Percentiles rank a stretch among this genome's conserved stretches.
phyloP scores from a whole-genome alignment of 2,888 invertebrate species.

The Yponomeuta sedellus region DNA sequence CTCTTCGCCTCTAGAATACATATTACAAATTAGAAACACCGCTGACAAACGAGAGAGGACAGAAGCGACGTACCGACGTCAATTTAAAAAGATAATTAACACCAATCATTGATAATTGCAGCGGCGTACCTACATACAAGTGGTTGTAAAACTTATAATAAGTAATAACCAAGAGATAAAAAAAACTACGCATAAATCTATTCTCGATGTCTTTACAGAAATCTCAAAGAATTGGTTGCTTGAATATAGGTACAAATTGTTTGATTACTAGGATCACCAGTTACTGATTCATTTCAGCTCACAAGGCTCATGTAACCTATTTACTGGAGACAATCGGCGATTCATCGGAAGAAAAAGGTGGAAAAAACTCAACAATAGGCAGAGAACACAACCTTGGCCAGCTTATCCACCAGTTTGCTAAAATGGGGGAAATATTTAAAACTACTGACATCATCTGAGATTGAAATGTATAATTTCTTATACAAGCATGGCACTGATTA shows the following conservation, averaged over 20 bases:
- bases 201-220: not conserved
- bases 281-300: constrained; percentile 11
- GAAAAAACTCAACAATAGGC: constrained; percentile 21
- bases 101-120: constrained; percentile 23
- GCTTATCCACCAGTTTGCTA: constrained; percentile 5
- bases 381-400: constrained; percentile 15
- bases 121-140: constrained; percentile 8
- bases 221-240: not conserved
- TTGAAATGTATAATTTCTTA: not conserved
- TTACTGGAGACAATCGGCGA: constrained; percentile 20
- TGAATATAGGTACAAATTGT: not conserved
- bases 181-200: constrained; percentile 16
- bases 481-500: no score
- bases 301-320: constrained; percentile 21
- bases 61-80: constrained; percentile 5
- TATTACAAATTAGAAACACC: not conserved
- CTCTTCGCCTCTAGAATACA: not conserved
- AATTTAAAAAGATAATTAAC: constrained; percentile 21
- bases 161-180: not conserved
- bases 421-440: constrained; percentile 12
- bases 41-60: not conserved
- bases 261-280: not conserved
- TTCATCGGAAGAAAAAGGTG: constrained; percentile 19
- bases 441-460: not conserved
- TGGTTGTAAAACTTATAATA: not conserved